phyloP scores from a whole-genome alignment of 1,140 invertebrate species.

The Chironomus striatipennis region DNA sequence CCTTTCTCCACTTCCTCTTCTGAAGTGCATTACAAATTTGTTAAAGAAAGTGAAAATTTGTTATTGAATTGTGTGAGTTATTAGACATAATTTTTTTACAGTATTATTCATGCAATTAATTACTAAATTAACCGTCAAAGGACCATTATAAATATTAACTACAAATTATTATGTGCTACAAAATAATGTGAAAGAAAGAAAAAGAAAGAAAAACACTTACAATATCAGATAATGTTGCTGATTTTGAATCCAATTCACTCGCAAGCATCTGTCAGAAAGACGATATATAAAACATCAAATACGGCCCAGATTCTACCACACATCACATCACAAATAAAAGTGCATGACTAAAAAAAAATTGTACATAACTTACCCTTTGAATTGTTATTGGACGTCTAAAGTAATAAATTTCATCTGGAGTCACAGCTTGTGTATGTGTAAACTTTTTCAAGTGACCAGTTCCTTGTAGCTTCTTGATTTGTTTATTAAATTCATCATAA shows the following conservation, averaged over 20 bases:
- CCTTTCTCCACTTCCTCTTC: slow-evolving; percentile 18
- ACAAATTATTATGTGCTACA: background rate
- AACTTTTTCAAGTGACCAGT: slow-evolving; percentile 72
- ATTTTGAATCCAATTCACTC: background rate
- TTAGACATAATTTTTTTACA: too few species aligned
- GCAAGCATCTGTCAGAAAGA: slow-evolving; percentile 6
- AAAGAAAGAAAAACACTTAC: background rate
- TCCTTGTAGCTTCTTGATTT: slow-evolving; percentile 62
- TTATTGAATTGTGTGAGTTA: too few species aligned
- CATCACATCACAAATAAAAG: background rate
- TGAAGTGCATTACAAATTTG: background rate
- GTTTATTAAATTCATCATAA: slow-evolving; percentile 81
- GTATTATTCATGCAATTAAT: too few species aligned
- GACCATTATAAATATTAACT: slow-evolving; percentile 16
- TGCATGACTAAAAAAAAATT: background rate
- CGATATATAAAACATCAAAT: background rate
- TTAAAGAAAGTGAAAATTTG: too few species aligned
- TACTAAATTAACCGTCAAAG: slow-evolving; percentile 15
- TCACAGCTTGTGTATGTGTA: slow-evolving; percentile 69
- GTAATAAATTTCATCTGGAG: slow-evolving; percentile 87
- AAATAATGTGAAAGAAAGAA: background rate
- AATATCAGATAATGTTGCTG: slow-evolving; percentile 13
- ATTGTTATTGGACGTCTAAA: slow-evolving; percentile 70
- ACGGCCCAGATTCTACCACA: background rate
- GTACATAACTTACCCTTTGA: slow-evolving; percentile 49